Percentiles rank a stretch among this genome's conserved stretches.
Conservation (phyloP, 2,888 invertebrate genomes). For the Xestia ashworthii region DNA sequence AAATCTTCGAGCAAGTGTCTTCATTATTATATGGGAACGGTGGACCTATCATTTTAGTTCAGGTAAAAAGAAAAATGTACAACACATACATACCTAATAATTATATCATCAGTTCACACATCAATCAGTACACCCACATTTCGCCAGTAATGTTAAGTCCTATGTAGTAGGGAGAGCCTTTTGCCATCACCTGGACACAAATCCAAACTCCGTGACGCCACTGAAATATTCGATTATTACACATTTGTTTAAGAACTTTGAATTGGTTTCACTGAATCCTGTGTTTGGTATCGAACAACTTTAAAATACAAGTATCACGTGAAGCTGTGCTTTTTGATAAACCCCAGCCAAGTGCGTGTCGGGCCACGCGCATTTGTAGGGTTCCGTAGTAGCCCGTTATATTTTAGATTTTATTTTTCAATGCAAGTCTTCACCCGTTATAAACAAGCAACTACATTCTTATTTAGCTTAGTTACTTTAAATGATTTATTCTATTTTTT, state of each 20-base stretch:
- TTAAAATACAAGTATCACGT: background rate
- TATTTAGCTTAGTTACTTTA: too few relatives aligned
- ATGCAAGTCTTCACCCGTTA: too few relatives aligned
- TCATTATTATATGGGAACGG: constrained; percentile 92
- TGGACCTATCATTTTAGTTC: constrained; percentile 96
- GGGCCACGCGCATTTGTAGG: too few relatives aligned
- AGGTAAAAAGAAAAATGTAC: constrained; percentile 87
- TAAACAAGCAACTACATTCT: too few relatives aligned
- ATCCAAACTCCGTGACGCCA: background rate
- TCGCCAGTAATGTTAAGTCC: background rate
- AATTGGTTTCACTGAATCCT: background rate
- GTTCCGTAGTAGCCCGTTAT: too few relatives aligned
- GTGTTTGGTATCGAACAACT: background rate
- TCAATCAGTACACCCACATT: background rate
- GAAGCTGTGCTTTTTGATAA: background rate
- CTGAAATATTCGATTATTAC: background rate
- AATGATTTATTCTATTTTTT: too few relatives aligned
- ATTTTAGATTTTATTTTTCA: too few relatives aligned
- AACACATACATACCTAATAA: background rate
- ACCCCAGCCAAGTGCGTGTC: too few relatives aligned
- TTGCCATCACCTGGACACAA: background rate
- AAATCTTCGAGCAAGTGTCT: constrained; percentile 86
- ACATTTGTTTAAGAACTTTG: too few relatives aligned
- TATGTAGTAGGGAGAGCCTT: background rate
- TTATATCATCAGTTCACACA: background rate